Base-by-base conservation (phyloP, 2,797 vertebrate species). In the Australoheros facetus region DNA sequence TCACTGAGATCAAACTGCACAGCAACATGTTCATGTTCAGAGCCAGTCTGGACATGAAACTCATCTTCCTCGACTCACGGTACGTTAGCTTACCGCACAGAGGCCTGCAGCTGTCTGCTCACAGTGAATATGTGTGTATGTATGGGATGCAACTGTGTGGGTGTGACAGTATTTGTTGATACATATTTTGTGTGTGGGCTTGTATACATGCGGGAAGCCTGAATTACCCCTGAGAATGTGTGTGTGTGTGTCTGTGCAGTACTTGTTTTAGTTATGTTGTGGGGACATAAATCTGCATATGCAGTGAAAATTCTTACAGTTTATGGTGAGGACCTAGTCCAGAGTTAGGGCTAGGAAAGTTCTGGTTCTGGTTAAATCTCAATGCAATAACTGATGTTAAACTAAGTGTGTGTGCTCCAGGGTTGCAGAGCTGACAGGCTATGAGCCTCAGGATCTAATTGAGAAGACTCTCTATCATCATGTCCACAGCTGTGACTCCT, bases 21-120 rank as follows among this genome's bases (percentile, higher is more conserved):
- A 99, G 98, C 90, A 99, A 99, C 92, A 99, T 99, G 98, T 99
- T 99, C 83, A 99, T 99, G 98, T 99, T 99, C 92, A 95, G 98
- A 60, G 98, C 98, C 93, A 99, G 98, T 74, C 93, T 99, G 84
- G 98, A 99, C 91, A 99, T 99, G 98, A 99, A 99, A 88, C 98
- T 99, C 88, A 99, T 99, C 91, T 99, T 99, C 92, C 94, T 99
- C 59, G 98, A 99, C 92, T 99, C 98, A 93, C 97, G 98, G 98
- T 99, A 94, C 4, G 34, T 66, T 42, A 2, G 3, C 42, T 48
- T 5, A 1, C 16, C 9, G 8, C 45, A 51, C 9, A 54, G 2
- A 21, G 6, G 5, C 45, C 60, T 45, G 60, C 9, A 0, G 62
- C 23, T 59, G 56, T 6, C 56, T 32, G 28, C 56, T 64, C 37